Percentiles rank a stretch among this genome's conserved stretches.
These are phyloP conservation scores for Toxostoma redivivum DNA, from an alignment of 2,113 vertebrate species.

Conservation along the genomic window DNA sequence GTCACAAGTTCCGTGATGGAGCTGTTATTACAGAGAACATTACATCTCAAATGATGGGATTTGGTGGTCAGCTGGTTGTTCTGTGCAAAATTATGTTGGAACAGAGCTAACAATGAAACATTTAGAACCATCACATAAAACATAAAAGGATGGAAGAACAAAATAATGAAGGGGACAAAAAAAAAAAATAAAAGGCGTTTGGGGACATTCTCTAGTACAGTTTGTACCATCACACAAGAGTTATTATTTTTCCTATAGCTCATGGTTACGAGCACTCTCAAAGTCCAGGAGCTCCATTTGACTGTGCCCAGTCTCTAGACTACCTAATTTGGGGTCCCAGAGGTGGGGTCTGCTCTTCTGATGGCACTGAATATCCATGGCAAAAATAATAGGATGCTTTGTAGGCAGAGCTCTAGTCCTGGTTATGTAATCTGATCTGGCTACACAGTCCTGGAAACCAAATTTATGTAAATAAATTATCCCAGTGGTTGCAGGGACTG, in stretches of 20 bases:
- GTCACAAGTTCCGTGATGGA: neutral
- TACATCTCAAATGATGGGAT: neutral
- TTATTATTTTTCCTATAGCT: neutral
- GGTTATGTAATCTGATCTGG: neutral
- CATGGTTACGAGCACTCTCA: neutral
- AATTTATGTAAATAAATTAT: neutral
- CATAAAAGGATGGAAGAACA: neutral
- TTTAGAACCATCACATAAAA: slow-evolving; percentile 5
- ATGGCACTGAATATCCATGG: neutral
- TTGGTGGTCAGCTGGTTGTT: neutral
- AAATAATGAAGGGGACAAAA: neutral
- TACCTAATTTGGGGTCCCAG: neutral
- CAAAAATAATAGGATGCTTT: neutral
- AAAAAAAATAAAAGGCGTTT: neutral
- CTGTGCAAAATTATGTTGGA: slow-evolving; percentile 15
- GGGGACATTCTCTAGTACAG: neutral
- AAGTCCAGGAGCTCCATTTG: neutral
- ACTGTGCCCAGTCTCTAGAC: neutral
- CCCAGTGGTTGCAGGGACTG: neutral
- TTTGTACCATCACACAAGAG: neutral
- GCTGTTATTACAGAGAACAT: slow-evolving; percentile 10
- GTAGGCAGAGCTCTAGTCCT: neutral
- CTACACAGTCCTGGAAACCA: neutral
- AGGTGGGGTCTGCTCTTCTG: neutral
- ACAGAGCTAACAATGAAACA: slow-evolving; percentile 11